Evolutionary conservation across 2,113 vertebrate genomes (phyloP).

Genomic region (Passer domesticus): DNA sequence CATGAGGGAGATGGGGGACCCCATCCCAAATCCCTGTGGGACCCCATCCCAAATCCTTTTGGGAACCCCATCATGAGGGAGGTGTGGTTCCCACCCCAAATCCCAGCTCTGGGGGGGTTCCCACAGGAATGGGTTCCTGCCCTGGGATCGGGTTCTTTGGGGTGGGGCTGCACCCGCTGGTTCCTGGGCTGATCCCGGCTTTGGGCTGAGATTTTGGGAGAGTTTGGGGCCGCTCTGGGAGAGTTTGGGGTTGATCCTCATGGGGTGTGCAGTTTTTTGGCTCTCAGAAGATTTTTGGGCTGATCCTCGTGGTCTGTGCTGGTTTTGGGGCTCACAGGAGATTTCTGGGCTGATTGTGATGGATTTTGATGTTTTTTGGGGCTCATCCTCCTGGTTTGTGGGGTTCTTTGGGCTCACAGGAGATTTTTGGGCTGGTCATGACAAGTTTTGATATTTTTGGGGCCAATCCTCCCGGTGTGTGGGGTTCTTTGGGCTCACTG

Average conservation of each 20-base stretch:
- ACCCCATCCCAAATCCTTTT: not conserved
- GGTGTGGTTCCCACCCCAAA: no score
- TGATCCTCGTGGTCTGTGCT: not conserved
- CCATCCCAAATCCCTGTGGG: not conserved
- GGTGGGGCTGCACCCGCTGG: accelerated
- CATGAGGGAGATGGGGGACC: no score
- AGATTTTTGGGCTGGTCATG: no score
- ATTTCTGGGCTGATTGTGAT: no score
- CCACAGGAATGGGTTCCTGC: not conserved
- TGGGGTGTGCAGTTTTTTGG: accelerated
- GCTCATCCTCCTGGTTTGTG: no score
- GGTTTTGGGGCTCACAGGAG: not conserved
- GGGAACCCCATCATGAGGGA: not conserved
- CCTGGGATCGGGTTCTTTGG: accelerated
- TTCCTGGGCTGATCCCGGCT: not conserved
- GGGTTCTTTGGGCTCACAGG: no score
- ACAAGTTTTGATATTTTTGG: no score
- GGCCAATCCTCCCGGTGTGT: no score
- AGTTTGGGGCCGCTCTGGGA: not conserved
- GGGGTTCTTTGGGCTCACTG: no score
- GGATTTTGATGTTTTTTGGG: no score
- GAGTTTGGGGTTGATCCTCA: not conserved
- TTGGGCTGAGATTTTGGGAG: not conserved
- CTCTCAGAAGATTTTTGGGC: no score
- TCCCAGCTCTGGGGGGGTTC: not conserved